Percentiles rank a stretch among this genome's conserved stretches.
Conservation (phyloP, 2,888 invertebrate species). For the Hymenopus coronatus region DNA sequence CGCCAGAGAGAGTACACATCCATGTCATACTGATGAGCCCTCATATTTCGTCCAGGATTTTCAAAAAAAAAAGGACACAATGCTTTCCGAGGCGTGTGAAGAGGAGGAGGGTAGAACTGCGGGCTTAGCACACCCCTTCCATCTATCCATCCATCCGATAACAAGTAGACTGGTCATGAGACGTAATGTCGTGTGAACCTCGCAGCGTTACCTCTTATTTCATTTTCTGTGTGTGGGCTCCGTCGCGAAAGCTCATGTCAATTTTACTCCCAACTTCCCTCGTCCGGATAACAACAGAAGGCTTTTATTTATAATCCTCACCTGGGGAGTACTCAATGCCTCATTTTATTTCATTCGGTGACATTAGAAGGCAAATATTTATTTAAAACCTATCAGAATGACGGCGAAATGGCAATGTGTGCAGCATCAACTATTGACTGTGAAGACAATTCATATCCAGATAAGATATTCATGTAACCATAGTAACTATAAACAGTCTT, state of each 20-base stretch:
- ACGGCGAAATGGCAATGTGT: too few relatives aligned
- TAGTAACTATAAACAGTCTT: too few relatives aligned
- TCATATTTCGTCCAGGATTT: slow-evolving; percentile 22
- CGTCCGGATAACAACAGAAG: neutral
- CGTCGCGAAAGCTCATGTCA: neutral
- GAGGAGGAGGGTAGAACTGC: neutral
- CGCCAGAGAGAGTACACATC: slow-evolving; percentile 10
- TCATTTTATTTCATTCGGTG: neutral
- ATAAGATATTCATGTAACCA: too few relatives aligned
- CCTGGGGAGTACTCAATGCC: neutral
- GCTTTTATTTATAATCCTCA: neutral
- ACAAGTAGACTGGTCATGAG: neutral
- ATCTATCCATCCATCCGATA: neutral
- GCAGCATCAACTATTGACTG: too few relatives aligned
- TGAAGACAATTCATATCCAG: too few relatives aligned
- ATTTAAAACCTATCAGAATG: too few relatives aligned
- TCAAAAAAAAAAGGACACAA: slow-evolving; percentile 3
- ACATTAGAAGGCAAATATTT: neutral
- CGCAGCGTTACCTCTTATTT: neutral
- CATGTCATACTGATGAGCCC: slow-evolving; percentile 21
- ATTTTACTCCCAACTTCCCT: neutral
- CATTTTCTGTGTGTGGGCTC: neutral
- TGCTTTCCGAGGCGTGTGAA: neutral
- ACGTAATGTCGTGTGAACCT: neutral
- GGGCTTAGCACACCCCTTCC: neutral